phyloP scores from a whole-genome alignment of 1,140 invertebrate genomes.

The Heterodera schachtii region DNA sequence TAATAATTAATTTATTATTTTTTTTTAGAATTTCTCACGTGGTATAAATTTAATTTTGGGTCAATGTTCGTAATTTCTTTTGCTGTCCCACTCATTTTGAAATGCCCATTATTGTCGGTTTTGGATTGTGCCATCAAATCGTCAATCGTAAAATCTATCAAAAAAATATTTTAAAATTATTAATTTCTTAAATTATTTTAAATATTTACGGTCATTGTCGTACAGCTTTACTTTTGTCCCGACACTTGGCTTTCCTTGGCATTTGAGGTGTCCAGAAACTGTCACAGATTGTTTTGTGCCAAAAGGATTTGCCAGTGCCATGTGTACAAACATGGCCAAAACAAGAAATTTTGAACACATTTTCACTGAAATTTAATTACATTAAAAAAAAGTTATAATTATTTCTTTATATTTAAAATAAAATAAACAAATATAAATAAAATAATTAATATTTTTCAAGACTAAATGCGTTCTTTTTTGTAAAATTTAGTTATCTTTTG shows the following conservation, averaged over 20 bases:
- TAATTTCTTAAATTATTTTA: not conserved
- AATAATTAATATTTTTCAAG: no score
- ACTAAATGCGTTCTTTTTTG: no score
- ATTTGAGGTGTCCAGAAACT: constrained; percentile 31
- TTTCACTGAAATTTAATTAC: no score
- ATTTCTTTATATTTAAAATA: no score
- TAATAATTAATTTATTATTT: no score
- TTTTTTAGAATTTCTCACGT: constrained; percentile 26
- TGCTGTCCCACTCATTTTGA: constrained; percentile 46
- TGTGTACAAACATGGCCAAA: no score
- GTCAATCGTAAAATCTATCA: constrained; percentile 31
- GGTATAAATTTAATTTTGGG: constrained; percentile 46
- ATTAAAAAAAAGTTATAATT: no score
- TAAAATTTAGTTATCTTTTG: no score
- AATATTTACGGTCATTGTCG: constrained; percentile 38
- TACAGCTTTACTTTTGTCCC: constrained; percentile 45
- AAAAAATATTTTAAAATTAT: not conserved
- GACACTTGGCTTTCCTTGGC: constrained; percentile 47
- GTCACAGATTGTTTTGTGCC: constrained; percentile 8
- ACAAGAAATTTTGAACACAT: no score
- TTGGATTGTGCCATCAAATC: constrained; percentile 52
- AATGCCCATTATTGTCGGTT: constrained; percentile 49
- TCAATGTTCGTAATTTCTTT: constrained; percentile 50
- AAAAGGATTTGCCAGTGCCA: not conserved
- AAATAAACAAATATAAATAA: no score